These are phyloP conservation scores for Caenorhabditis briggsae DNA, from an alignment of 1,140 invertebrate genomes.

Conservation along the genomic window DNA sequence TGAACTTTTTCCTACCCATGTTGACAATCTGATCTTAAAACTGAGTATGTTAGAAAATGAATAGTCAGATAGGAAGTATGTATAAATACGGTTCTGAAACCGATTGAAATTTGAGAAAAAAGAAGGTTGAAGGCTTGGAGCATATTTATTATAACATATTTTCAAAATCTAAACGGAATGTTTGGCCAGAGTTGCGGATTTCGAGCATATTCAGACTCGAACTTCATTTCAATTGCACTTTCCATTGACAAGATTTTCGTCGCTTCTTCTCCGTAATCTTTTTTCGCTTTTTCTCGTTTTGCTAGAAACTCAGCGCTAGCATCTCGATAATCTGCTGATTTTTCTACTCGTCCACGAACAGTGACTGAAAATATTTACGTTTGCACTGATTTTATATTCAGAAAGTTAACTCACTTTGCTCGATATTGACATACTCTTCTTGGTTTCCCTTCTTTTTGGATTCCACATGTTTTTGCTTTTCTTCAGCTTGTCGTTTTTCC, in stretches of 20 bases:
- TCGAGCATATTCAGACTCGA: not conserved
- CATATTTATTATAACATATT: not conserved
- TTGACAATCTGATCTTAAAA: not conserved
- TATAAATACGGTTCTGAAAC: not conserved
- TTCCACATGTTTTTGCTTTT: not conserved
- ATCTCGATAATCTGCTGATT: slow-evolving; percentile 6
- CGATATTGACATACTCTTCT: not conserved
- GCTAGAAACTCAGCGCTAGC: not conserved
- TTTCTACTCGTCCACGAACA: slow-evolving; percentile 9
- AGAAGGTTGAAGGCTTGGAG: not conserved
- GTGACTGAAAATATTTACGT: not conserved
- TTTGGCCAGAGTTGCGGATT: slow-evolving; percentile 36
- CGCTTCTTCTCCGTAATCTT: slow-evolving; percentile 15
- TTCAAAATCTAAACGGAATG: slow-evolving; percentile 28
- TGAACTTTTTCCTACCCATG: slow-evolving; percentile 39
- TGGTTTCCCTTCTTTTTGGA: not conserved
- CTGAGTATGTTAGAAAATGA: not conserved
- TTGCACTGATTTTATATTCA: not conserved
- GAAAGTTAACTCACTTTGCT: not conserved
- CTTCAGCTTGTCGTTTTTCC: not conserved
- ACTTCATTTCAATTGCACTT: slow-evolving; percentile 35
- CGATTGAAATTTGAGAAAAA: not conserved
- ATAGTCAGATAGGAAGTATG: not conserved
- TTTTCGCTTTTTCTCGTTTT: slow-evolving; percentile 18
- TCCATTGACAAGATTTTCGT: slow-evolving; percentile 21